A percentile compares a stretch with the other conserved stretches of the same genome.
Evolutionary conservation across 35 echinoderm and acorn worm genomes (phyloP).

Genomic region (Lytechinus pictus): DNA sequence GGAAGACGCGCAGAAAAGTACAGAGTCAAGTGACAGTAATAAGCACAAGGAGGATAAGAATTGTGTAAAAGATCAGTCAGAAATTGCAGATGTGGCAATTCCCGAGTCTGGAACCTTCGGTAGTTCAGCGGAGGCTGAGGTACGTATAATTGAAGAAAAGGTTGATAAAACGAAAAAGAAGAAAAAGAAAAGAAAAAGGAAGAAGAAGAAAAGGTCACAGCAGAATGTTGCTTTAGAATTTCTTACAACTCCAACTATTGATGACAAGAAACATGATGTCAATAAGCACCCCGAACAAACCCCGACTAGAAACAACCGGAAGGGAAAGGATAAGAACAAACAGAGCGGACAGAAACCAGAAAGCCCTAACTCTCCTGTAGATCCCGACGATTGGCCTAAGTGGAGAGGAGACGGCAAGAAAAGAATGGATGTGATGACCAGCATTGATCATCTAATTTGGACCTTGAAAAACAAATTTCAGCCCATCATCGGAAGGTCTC

Average conservation of each 20-base stretch:
- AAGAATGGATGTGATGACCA: background rate
- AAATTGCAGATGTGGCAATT: background rate
- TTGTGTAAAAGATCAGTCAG: background rate
- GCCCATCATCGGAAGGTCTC: background rate
- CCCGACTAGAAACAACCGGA: background rate
- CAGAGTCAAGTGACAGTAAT: background rate
- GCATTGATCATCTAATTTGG: background rate
- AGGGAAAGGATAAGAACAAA: background rate
- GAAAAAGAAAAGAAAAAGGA: conserved; percentile 4
- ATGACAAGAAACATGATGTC: too few species aligned
- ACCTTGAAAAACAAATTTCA: background rate
- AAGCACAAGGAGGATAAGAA: background rate
- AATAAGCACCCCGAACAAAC: background rate
- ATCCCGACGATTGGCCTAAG: background rate
- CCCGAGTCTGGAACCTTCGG: background rate
- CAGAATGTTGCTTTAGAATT: background rate
- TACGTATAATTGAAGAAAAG: background rate
- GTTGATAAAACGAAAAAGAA: background rate
- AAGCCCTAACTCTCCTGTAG: background rate
- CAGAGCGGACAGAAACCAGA: background rate
- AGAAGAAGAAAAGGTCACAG: background rate
- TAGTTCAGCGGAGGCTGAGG: background rate
- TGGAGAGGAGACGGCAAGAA: background rate
- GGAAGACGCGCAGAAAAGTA: background rate
- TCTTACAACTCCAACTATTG: background rate